These are phyloP conservation scores for Mixornis gularis DNA, from an alignment of 2,113 vertebrate genomes.

Conservation along the genomic window DNA sequence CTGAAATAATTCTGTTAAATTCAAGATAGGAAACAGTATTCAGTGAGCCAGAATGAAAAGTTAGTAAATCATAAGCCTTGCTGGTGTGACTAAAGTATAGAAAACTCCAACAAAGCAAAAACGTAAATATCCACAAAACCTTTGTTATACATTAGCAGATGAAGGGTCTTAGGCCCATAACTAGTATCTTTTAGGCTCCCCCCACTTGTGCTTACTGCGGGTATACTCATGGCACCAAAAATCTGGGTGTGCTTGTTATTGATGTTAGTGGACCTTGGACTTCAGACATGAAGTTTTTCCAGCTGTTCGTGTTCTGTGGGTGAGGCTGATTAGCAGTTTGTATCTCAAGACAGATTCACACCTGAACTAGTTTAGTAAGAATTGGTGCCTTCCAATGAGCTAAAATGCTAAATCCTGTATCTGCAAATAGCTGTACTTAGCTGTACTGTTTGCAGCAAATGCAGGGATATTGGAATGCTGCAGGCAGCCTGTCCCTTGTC, in stretches of 20 bases:
- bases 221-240: neutral
- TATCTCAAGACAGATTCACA: neutral
- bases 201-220: neutral
- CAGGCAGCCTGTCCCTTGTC: neutral
- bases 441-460: neutral
- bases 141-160: neutral
- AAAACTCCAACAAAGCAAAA: neutral
- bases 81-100: neutral
- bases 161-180: neutral
- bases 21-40: neutral
- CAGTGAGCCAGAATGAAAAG: neutral
- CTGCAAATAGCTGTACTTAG: neutral
- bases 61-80: neutral
- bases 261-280: neutral
- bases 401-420: neutral
- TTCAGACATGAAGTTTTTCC: neutral
- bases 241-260: neutral
- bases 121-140: neutral
- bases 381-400: neutral
- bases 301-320: neutral
- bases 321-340: neutral
- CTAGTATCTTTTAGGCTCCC: neutral
- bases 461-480: neutral
- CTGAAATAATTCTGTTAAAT: neutral
- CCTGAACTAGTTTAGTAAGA: neutral